phyloP scores from a whole-genome alignment of 2,888 invertebrate genomes.

The Drosophila mimetica region DNA sequence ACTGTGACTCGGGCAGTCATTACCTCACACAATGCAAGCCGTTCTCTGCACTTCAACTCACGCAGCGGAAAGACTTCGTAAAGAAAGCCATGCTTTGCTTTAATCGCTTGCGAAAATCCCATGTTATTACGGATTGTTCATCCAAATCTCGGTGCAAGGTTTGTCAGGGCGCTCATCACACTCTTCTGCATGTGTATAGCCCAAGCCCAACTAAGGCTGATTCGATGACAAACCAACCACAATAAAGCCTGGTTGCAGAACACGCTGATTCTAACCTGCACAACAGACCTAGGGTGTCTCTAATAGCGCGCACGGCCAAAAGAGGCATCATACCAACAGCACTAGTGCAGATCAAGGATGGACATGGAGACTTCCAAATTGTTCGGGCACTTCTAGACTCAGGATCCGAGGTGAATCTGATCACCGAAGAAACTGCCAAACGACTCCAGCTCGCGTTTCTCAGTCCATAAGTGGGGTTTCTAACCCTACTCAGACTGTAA shows the following conservation, averaged over 20 bases:
- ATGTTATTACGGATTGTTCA: too few species aligned
- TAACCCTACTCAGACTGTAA: too few species aligned
- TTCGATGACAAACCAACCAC: too few species aligned
- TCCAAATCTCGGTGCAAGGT: too few species aligned
- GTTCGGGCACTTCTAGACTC: background rate
- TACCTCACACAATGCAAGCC: background rate
- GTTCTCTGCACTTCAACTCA: background rate
- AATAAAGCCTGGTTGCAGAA: background rate
- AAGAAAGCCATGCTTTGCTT: too few species aligned
- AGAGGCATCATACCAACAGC: too few species aligned
- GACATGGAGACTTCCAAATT: background rate
- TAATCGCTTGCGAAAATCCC: too few species aligned
- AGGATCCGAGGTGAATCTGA: too few species aligned
- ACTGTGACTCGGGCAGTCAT: slow-evolving; percentile 2
- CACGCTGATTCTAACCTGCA: background rate
- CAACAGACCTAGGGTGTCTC: too few species aligned
- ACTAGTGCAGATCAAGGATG: background rate
- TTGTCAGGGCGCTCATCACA: background rate
- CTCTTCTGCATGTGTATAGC: background rate
- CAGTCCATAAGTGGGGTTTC: too few species aligned
- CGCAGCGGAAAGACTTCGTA: background rate
- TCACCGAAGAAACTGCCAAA: too few species aligned
- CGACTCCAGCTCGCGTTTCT: too few species aligned
- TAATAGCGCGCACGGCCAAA: background rate
- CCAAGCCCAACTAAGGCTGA: background rate